These are phyloP conservation scores for Eulacestoma nigropectus DNA, from an alignment of 2,113 vertebrate species.

Conservation along the genomic window DNA sequence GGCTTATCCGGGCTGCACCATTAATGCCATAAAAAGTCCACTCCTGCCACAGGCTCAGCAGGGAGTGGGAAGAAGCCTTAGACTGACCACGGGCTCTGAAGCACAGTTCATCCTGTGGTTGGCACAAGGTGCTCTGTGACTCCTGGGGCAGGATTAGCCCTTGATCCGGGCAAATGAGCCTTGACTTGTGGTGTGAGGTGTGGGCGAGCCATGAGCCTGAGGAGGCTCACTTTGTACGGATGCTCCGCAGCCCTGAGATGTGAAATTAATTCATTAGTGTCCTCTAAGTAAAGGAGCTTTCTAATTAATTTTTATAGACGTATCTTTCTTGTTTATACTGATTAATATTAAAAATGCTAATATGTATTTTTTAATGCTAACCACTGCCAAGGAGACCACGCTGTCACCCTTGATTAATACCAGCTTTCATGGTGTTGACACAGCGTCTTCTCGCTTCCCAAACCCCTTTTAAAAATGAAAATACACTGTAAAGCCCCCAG, in stretches of 20 bases:
- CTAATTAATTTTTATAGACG: neutral
- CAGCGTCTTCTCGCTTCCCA: neutral
- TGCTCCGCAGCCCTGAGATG: neutral
- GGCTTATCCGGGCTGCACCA: neutral
- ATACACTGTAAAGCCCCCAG: neutral
- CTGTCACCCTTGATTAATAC: neutral
- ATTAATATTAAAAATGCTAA: slow-evolving; percentile 39
- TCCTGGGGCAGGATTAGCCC: neutral
- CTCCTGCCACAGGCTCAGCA: neutral
- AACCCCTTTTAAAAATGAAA: neutral
- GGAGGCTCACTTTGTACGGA: neutral
- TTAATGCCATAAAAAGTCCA: rapidly evolving
- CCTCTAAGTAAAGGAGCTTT: slow-evolving; percentile 4
- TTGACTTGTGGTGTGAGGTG: neutral
- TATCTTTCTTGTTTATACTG: neutral
- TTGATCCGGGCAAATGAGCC: neutral
- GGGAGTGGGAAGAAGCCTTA: neutral
- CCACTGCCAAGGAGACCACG: neutral
- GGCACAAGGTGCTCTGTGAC: neutral
- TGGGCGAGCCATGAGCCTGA: rapidly evolving
- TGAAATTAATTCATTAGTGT: neutral
- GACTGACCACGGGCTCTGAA: neutral
- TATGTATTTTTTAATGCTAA: slow-evolving; percentile 14
- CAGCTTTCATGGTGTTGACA: neutral
- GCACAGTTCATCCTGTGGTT: neutral